Base-by-base conservation (phyloP, 2,888 invertebrate species). In the Protonemura montana region DNA sequence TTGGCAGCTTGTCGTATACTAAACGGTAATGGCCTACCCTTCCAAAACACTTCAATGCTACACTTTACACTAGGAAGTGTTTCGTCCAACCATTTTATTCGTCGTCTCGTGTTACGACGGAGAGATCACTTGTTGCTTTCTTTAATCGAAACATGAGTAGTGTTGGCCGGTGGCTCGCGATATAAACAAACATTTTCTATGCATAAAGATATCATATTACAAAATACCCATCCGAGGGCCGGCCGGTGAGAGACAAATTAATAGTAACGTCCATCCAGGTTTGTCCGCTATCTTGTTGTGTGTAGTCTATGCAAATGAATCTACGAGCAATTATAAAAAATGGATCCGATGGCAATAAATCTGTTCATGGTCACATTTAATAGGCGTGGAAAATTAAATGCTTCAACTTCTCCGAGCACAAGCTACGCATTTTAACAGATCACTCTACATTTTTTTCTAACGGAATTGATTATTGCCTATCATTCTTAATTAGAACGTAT, bases 21-120 rank as follows among this genome's bases (percentile, higher is more conserved):
- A 59, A 59, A 59, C 59, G 59, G 59, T 59, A 59, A 59, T 21
- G 59, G 59, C 59, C 16, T 21, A 21, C 59, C 7, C 16, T 7
- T 59, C 16, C 59, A 21, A 59, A 59, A 3, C 59, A 59, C 21
- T 59, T 59, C 21, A 3, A 10, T 59, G 59, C 59, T 21, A 59
- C 59, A 59, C 59, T 59, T 59, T 59, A 59, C n/a, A n/a, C n/a
- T n/a, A 59, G 59, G 59, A 59, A 59, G 59, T 59, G 59, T 59
- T 21, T 59, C 21, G 59, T 59, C 59, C 59, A 13, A 21, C 6
- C 13, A 59, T 59, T 59, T 59, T 59, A 59, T 59, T 59, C 21
- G 35, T 21, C 59, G 21, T 3, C 59, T 59, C 59, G 59, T 21
- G 59, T 21, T 16, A 59, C 1, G 21, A 21, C 59, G 16, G 59